phyloP scores from a whole-genome alignment of 2,113 vertebrate genomes.

The Ptilorrhoa leucosticta region DNA sequence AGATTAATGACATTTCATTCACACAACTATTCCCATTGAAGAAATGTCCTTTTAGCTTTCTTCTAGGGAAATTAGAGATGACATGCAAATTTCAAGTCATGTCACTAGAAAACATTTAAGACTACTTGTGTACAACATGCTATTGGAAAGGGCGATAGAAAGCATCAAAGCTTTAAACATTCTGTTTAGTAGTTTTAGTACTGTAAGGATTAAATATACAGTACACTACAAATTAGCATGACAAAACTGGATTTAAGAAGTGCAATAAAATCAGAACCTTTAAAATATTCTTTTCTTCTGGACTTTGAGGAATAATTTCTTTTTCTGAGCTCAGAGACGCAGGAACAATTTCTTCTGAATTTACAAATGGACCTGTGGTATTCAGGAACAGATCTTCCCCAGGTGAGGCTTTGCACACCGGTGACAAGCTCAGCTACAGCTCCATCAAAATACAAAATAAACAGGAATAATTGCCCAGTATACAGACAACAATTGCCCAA shows the following conservation, averaged over 20 bases:
- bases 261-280: constrained; percentile 43
- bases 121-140: not conserved
- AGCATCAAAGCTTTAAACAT: not conserved
- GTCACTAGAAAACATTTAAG: not conserved
- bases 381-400: constrained; percentile 43
- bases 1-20: not conserved
- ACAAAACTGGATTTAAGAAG: not conserved
- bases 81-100: not conserved
- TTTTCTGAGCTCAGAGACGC: constrained; percentile 28
- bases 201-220: not conserved
- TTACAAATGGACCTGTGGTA: constrained; percentile 24
- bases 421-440: constrained; percentile 60
- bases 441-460: not conserved
- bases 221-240: not conserved
- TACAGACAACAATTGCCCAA: not conserved
- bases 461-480: not conserved
- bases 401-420: constrained; percentile 23
- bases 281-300: constrained; percentile 48
- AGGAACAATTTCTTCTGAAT: constrained; percentile 65
- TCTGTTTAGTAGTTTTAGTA: not conserved
- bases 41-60: not conserved
- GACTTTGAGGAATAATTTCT: not conserved
- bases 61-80: not conserved
- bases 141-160: not conserved
- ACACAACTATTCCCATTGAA: not conserved